Conservation (phyloP, 2,797 vertebrate species). For the Novumbra hubbsi region DNA sequence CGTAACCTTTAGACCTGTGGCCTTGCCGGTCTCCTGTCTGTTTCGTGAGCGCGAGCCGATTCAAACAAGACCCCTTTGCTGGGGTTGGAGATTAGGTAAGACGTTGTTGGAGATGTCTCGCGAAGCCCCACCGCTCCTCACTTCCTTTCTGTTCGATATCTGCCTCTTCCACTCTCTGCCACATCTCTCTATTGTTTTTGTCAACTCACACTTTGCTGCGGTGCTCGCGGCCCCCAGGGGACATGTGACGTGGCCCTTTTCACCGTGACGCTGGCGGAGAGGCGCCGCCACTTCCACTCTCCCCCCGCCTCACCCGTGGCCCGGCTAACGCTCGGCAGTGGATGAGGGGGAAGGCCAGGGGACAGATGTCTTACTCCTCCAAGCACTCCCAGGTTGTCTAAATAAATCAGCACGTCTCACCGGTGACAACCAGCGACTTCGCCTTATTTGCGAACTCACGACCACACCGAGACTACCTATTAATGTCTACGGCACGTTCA, state of each 20-base stretch:
- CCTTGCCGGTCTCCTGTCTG: not conserved
- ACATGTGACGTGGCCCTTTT: conserved; percentile 46
- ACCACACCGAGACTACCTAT: conserved; percentile 1
- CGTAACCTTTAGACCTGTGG: not conserved
- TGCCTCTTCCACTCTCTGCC: not conserved
- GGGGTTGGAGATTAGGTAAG: not conserved
- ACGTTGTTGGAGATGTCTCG: not conserved
- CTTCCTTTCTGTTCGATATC: not conserved
- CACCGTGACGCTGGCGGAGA: conserved; percentile 69
- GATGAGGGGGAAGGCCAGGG: conserved; percentile 72
- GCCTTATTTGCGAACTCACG: not conserved
- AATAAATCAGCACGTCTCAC: conserved; percentile 72
- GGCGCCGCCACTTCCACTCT: conserved; percentile 50
- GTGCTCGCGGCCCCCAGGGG: conserved; percentile 77
- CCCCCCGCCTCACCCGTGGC: not conserved
- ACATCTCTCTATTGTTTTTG: not conserved
- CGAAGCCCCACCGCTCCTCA: not conserved
- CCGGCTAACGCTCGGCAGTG: conserved; percentile 55
- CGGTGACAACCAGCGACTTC: conserved; percentile 28
- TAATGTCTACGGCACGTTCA: not conserved
- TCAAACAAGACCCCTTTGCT: not conserved
- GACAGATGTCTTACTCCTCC: conserved; percentile 78
- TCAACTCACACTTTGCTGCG: conserved; percentile 45
- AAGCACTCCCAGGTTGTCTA: conserved; percentile 56
- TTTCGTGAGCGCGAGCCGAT: not conserved